Evolutionary conservation across 2,797 vertebrate species (phyloP).

Genomic region (Nyctalus aviator): DNA sequence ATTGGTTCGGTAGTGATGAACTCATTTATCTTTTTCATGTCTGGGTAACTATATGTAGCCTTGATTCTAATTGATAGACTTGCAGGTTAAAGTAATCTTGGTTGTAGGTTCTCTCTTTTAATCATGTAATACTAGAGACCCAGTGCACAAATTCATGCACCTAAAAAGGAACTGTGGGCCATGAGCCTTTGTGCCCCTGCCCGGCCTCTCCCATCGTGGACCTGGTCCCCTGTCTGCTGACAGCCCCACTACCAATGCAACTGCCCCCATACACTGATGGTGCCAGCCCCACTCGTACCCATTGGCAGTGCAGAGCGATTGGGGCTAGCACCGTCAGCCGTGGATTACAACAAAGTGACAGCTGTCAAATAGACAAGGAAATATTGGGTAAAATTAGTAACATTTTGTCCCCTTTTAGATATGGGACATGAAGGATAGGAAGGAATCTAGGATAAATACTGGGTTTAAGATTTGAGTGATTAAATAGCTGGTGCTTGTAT

Average conservation of each 20-base stretch:
- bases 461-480: neutral
- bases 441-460: neutral
- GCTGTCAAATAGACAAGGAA: neutral
- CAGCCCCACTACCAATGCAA: too few relatives aligned
- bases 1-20: neutral
- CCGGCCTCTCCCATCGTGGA: too few relatives aligned
- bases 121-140: too few relatives aligned
- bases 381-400: neutral
- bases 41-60: neutral
- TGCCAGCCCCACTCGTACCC: too few relatives aligned
- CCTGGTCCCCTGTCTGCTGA: too few relatives aligned
- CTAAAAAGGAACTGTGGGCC: too few relatives aligned
- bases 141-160: too few relatives aligned
- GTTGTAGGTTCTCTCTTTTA: neutral
- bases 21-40: neutral
- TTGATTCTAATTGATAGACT: neutral
- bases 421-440: neutral
- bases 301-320: too few relatives aligned
- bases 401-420: neutral
- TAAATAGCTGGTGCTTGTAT: neutral
- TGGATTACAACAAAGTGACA: neutral
- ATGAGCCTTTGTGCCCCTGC: too few relatives aligned
- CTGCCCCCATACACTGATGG: too few relatives aligned
- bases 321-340: too few relatives aligned
- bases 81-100: neutral